Percentiles rank a stretch among this genome's conserved stretches.
Evolutionary conservation across 1,140 invertebrate species (phyloP).

Genomic region (Capitella teleta): DNA sequence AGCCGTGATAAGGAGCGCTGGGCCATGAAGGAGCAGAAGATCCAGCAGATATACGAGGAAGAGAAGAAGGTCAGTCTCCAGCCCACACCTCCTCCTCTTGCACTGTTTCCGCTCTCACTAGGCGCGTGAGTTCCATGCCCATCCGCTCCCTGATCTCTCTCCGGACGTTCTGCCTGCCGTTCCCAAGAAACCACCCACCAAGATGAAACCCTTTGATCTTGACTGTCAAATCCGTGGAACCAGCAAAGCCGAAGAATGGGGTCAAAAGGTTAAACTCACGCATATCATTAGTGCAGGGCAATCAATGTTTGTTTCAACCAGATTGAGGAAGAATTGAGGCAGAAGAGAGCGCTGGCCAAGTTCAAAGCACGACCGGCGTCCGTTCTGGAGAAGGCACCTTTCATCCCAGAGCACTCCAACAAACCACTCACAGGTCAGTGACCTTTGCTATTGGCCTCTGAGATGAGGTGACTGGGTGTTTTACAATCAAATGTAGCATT

Average conservation of each 20-base stretch:
- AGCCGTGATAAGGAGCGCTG: slow-evolving; percentile 39
- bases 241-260: slow-evolving; percentile 25
- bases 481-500: background rate
- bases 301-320: background rate
- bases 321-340: slow-evolving; percentile 28
- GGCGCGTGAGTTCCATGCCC: slow-evolving; percentile 33
- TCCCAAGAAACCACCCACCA: slow-evolving; percentile 26
- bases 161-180: slow-evolving; percentile 31
- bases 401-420: slow-evolving; percentile 40
- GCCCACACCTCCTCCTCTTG: background rate
- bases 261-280: slow-evolving; percentile 19
- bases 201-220: slow-evolving; percentile 37
- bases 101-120: slow-evolving; percentile 9
- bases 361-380: slow-evolving; percentile 45
- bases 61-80: slow-evolving; percentile 29
- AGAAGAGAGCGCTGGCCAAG: slow-evolving; percentile 20
- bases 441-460: background rate
- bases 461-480: background rate
- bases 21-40: slow-evolving; percentile 45
- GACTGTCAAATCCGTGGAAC: slow-evolving; percentile 35
- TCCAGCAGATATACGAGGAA: slow-evolving; percentile 38
- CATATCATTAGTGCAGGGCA: background rate
- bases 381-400: slow-evolving; percentile 45
- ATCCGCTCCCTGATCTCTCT: slow-evolving; percentile 22
- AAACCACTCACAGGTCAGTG: slow-evolving; percentile 33